Evolutionary conservation across 2,113 vertebrate genomes (phyloP), one percentile per base, ranked within the genome.

Genomic region (Ictidomys tridecemlineatus): DNA sequence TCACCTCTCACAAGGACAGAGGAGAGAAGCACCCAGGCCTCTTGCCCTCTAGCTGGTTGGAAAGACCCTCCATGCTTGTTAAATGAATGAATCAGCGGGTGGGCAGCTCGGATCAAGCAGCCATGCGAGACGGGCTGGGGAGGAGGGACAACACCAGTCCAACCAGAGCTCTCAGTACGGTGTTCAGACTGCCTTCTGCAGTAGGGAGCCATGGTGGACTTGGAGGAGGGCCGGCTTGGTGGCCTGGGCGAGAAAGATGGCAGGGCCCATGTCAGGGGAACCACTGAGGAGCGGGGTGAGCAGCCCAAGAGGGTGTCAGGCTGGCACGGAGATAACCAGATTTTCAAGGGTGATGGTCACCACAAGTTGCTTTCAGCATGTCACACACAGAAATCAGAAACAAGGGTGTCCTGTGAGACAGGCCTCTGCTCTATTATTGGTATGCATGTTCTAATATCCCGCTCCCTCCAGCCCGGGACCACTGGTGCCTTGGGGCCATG

Each of bases 401-500:
- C 28, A 0, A 34, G 12, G 56, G 5, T 9, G 45, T 42, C 10
- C 22, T 4, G 13, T 53, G 14, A 58, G 56, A 26, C 26, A 82
- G 73, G 61, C 12, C 24, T 2, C 20, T 2, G 2, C 24, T n/a
- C 11, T 18, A 8, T 17, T 8, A 4, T 3, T 51, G 70, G 3
- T 18, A 20, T 48, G 30, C 26, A 61, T 1, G 28, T 26, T 34
- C 58, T n/a, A 13, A 67, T 6, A 26, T 63, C 51, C 0, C 0
- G 42, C 17, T 24, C 26, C 28, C 72, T 30, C 26, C 39, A 53
- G n/a, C 48, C 42, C 53, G 18, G 30, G 48, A 67, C 70, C 8
- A 30, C 61, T 22, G 0, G 26, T 48, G 48, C 37, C 26, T 13
- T 0, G 6, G 24, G 65, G 63, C 34, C 8, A 0, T 1, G 70